Percentiles rank a stretch among this genome's conserved stretches.
Evolutionary conservation across 2,113 vertebrate species (phyloP).

Genomic region (Odocoileus virginianus): DNA sequence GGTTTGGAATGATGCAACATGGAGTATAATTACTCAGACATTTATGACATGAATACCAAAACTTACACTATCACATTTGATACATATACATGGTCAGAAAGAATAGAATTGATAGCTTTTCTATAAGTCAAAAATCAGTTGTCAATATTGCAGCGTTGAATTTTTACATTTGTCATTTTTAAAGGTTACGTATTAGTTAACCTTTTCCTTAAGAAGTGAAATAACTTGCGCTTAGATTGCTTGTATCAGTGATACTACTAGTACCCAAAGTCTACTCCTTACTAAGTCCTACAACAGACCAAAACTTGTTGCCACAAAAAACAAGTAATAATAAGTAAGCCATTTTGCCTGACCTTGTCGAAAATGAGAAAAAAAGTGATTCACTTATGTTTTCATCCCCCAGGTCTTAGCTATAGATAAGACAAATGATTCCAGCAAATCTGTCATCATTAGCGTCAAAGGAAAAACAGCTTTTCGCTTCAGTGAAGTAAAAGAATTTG

Average conservation of each 20-base stretch:
- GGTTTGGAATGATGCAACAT: not conserved
- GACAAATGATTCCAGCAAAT: conserved; percentile 83
- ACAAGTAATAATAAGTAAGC: not conserved
- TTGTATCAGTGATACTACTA: not conserved
- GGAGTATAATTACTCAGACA: not conserved
- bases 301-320: conserved; percentile 5
- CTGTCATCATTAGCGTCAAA: conserved; percentile 89
- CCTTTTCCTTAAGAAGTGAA: conserved; percentile 41
- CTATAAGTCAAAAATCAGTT: conserved; percentile 24
- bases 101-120: conserved; percentile 16
- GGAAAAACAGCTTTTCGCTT: conserved; percentile 94
- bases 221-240: not conserved
- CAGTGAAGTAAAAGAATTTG: conserved; percentile 90
- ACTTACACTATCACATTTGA: not conserved
- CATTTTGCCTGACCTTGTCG: not conserved
- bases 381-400: not conserved
- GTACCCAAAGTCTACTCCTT: not conserved
- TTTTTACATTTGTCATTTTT: conserved; percentile 23
- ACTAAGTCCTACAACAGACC: not conserved
- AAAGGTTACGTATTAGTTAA: not conserved
- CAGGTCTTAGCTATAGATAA: conserved; percentile 91
- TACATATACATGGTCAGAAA: not conserved
- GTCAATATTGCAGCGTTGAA: not conserved
- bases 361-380: not conserved
- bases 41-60: conserved; percentile 16